Conservation (phyloP, 1,140 invertebrate genomes). For the Rhysida immarginata region DNA sequence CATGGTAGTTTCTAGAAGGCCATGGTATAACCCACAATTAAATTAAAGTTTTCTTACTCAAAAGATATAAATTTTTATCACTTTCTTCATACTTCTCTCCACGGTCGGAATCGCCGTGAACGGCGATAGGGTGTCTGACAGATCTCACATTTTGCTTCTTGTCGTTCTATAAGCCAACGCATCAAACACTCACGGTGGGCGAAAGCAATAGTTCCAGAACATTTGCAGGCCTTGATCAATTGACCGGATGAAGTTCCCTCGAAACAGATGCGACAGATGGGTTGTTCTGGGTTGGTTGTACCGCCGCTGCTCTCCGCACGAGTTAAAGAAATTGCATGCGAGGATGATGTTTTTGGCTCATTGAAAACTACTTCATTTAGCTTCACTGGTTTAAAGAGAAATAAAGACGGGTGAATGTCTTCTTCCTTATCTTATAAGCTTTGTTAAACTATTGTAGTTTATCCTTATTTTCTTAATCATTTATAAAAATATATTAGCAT, state of each 20-base stretch:
- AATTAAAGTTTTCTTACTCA: neutral
- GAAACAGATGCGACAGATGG: neutral
- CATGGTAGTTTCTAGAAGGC: neutral
- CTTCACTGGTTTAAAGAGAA: no score
- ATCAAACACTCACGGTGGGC: neutral
- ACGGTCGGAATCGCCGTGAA: neutral
- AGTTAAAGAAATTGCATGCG: no score
- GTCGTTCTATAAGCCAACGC: neutral
- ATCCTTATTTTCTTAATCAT: no score
- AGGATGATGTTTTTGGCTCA: no score
- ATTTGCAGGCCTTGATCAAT: neutral
- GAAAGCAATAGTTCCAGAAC: neutral
- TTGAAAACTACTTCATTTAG: no score
- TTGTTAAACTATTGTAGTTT: no score
- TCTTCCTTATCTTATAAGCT: no score
- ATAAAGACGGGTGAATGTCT: no score
- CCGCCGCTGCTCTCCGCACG: no score
- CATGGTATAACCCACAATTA: neutral
- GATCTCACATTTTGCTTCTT: neutral
- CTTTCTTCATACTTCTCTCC: neutral
- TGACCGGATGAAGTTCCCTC: neutral
- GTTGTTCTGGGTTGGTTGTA: neutral
- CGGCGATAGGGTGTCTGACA: neutral
- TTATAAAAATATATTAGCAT: no score
- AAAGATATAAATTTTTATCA: neutral